Conservation (phyloP, 2,797 vertebrate species). For the Gadopsis bispinosus region DNA sequence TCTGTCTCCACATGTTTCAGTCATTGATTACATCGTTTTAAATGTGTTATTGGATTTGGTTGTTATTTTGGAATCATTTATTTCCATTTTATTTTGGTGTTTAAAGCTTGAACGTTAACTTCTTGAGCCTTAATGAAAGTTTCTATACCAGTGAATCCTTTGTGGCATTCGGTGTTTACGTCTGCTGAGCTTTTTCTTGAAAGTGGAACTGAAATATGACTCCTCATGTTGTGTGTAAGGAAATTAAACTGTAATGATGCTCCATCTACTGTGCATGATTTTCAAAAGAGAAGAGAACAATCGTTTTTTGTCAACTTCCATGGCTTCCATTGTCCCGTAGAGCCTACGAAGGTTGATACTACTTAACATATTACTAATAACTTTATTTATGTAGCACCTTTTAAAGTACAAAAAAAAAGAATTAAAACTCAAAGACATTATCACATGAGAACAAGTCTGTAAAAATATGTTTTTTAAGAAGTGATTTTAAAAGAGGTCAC, state of each 20-base stretch:
- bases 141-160: conserved; percentile 42
- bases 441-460: too few relatives aligned
- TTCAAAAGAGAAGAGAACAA: not conserved
- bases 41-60: conserved; percentile 58
- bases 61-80: conserved; percentile 53
- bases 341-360: not conserved
- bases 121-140: conserved; percentile 53
- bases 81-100: conserved; percentile 27
- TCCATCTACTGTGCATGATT: not conserved
- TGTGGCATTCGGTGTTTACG: not conserved
- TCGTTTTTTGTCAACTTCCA: not conserved
- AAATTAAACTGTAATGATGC: not conserved
- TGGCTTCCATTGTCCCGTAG: not conserved
- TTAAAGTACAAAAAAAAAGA: too few relatives aligned
- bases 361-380: too few relatives aligned
- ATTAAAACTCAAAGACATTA: too few relatives aligned
- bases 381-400: too few relatives aligned
- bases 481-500: too few relatives aligned
- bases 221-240: not conserved
- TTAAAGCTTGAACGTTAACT: conserved; percentile 43
- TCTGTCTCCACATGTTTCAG: conserved; percentile 58
- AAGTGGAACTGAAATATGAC: not conserved
- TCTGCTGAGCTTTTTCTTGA: not conserved
- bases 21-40: conserved; percentile 68
- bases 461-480: too few relatives aligned